These are phyloP conservation scores for Pocota personata DNA, from an alignment of 2,888 invertebrate species.

Conservation along the genomic window DNA sequence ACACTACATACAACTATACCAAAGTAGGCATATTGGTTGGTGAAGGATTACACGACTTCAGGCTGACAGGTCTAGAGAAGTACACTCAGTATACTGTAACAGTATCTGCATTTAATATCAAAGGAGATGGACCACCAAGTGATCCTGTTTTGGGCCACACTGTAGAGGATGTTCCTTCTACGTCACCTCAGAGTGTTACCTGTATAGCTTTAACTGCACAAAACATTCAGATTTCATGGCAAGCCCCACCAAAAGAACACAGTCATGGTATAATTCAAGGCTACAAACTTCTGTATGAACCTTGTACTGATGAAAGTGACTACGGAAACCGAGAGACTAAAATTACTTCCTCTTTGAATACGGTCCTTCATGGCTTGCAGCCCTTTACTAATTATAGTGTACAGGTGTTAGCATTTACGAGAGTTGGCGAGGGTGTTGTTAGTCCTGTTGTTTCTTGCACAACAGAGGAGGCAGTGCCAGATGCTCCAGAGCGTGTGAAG, in stretches of 20 bases:
- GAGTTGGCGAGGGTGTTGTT: slow-evolving; percentile 86
- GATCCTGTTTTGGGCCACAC: slow-evolving; percentile 84
- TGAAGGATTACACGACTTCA: slow-evolving; percentile 85
- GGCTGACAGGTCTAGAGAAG: slow-evolving; percentile 87
- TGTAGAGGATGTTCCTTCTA: slow-evolving; percentile 86
- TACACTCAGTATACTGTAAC: slow-evolving; percentile 91
- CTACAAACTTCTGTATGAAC: slow-evolving; percentile 90
- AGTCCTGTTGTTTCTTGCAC: slow-evolving; percentile 84
- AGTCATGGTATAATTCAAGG: slow-evolving; percentile 89
- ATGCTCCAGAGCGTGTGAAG: slow-evolving; percentile 86
- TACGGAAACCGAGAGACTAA: slow-evolving; percentile 83
- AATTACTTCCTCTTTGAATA: slow-evolving; percentile 84
- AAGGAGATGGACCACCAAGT: slow-evolving; percentile 90
- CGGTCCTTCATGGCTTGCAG: slow-evolving; percentile 84
- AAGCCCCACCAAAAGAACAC: slow-evolving; percentile 86
- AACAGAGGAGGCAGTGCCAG: slow-evolving; percentile 86
- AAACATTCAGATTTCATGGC: slow-evolving; percentile 89
- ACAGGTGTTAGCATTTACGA: slow-evolving; percentile 86
- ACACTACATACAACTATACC: slow-evolving; percentile 79
- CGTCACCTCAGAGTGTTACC: slow-evolving; percentile 86
- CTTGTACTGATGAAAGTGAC: slow-evolving; percentile 80
- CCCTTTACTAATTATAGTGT: slow-evolving; percentile 87
- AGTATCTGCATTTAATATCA: slow-evolving; percentile 91
- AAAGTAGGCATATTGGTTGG: slow-evolving; percentile 82
- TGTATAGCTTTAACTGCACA: slow-evolving; percentile 88